Percentiles rank a stretch among this genome's conserved stretches.
Evolutionary conservation across 2,113 vertebrate genomes (phyloP).

Genomic region (Cynoglossus semilaevis): DNA sequence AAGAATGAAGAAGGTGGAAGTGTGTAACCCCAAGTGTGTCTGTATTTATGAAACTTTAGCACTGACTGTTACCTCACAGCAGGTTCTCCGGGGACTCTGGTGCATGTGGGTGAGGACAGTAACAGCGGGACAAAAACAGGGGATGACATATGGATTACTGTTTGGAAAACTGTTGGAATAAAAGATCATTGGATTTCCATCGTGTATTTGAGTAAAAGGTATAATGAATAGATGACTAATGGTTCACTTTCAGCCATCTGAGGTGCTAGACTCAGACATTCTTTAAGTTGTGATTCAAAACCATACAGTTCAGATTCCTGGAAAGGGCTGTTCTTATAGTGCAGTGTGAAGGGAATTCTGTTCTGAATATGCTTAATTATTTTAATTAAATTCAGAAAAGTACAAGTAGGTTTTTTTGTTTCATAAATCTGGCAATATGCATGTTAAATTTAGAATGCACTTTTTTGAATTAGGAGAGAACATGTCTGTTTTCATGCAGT

Average conservation of each 20-base stretch:
- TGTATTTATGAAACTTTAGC: conserved; percentile 66
- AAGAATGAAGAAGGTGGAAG: conserved; percentile 40
- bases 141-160: background rate
- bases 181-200: background rate
- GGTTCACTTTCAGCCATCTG: conserved; percentile 16
- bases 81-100: conserved; percentile 41
- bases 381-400: background rate
- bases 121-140: background rate
- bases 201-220: background rate
- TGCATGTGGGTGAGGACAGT: background rate
- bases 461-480: conserved; percentile 26
- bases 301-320: conserved; percentile 12
- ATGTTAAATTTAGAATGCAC: no score
- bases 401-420: background rate
- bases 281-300: conserved; percentile 37
- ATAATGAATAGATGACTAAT: background rate
- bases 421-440: no score
- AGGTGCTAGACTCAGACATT: conserved; percentile 26
- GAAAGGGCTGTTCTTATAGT: conserved; percentile 2
- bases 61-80: conserved; percentile 55
- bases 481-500: conserved; percentile 4
- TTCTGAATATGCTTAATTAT: accelerated
- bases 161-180: background rate
- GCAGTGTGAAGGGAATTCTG: conserved; percentile 5
- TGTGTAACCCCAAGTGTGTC: conserved; percentile 51